Evolutionary conservation across 2,888 invertebrate genomes (phyloP).

Genomic region (Drosophila mimetica): DNA sequence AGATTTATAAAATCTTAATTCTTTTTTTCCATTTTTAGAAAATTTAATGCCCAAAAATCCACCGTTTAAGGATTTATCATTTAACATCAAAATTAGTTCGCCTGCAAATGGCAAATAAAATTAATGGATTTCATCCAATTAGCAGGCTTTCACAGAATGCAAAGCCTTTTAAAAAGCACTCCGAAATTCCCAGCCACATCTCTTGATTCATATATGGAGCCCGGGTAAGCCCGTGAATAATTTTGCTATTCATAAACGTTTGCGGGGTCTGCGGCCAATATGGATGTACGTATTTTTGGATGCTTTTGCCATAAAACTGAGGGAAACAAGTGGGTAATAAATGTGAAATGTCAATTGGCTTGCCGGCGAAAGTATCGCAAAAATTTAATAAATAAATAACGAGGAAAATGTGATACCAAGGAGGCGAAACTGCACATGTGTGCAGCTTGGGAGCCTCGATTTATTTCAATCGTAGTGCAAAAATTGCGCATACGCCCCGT

Average conservation of each 20-base stretch:
- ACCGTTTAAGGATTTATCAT: background rate
- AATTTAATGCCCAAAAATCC: background rate
- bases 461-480: constrained; percentile 68
- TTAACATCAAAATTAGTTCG: background rate
- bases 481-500: constrained; percentile 69
- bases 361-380: constrained; percentile 43
- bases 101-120: background rate
- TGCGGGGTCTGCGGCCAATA: constrained; percentile 7
- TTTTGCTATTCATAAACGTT: constrained; percentile 34
- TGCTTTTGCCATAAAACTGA: constrained; percentile 30
- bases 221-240: constrained; percentile 10
- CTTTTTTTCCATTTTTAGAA: no score
- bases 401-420: constrained; percentile 48
- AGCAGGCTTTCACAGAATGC: constrained; percentile 6
- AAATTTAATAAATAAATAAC: constrained; percentile 72
- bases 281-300: background rate
- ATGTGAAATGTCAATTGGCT: constrained; percentile 61
- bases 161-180: constrained; percentile 10
- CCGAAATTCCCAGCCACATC: constrained; percentile 15
- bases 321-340: constrained; percentile 46
- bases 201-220: constrained; percentile 4
- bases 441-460: constrained; percentile 34
- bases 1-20: no score
- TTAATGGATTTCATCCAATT: constrained; percentile 17
- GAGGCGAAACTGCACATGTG: constrained; percentile 21